These are phyloP conservation scores for Trematocara stigmaticum DNA, from an alignment of 2,113 vertebrate species.

Conservation along the genomic window DNA sequence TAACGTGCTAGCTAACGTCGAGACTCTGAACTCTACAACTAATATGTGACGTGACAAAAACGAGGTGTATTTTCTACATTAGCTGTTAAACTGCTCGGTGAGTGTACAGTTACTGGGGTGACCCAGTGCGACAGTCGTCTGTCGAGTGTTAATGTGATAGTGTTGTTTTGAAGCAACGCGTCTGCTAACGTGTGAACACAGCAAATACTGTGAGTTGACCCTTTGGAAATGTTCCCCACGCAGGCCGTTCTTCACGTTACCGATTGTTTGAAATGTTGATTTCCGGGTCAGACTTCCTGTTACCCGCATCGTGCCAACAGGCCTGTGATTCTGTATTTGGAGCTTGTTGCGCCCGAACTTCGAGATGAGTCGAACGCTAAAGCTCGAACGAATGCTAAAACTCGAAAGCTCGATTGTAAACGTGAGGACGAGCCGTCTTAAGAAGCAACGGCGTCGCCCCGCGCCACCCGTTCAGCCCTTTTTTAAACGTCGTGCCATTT, in stretches of 20 bases:
- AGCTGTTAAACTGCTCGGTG: neutral
- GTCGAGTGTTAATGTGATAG: neutral
- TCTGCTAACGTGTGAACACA: neutral
- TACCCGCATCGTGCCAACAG: conserved; percentile 22
- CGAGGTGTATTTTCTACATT: neutral
- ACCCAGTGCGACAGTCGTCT: neutral
- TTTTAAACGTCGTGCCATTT: conserved; percentile 56
- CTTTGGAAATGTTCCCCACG: neutral
- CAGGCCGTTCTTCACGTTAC: neutral
- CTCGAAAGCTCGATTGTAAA: conserved; percentile 34
- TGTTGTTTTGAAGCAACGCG: conserved; percentile 8
- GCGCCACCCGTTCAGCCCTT: conserved; percentile 18
- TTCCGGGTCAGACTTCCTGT: neutral
- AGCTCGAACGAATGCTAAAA: too few relatives aligned
- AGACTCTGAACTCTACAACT: neutral
- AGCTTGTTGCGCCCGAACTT: conserved; percentile 33
- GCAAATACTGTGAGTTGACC: conserved; percentile 44
- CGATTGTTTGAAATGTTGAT: neutral
- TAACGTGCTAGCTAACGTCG: neutral
- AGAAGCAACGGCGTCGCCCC: neutral
- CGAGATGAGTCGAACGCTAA: conserved; percentile 42
- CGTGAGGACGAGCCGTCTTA: conserved; percentile 14
- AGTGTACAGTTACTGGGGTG: neutral
- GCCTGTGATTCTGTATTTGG: conserved; percentile 1
- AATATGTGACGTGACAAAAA: neutral